Evolutionary conservation across 2,888 invertebrate genomes (phyloP).

Genomic region (Drosophila eohydei): DNA sequence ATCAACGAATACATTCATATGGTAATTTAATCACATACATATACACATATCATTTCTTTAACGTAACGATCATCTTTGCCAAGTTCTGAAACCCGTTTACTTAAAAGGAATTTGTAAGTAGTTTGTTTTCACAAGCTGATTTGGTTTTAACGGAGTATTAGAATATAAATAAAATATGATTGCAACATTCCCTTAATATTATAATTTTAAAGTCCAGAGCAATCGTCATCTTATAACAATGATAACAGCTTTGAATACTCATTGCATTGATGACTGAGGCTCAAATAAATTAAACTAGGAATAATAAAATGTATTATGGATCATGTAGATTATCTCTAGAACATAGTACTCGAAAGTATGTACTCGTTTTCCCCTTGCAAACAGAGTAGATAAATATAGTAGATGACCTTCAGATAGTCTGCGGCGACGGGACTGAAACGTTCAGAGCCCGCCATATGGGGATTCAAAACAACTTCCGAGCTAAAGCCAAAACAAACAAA

Average conservation of each 20-base stretch:
- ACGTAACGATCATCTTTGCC: conserved; percentile 8
- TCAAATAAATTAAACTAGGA: background rate
- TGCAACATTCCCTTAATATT: background rate
- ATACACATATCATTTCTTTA: conserved; percentile 12
- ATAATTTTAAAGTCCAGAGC: background rate
- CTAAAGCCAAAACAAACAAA: conserved; percentile 44
- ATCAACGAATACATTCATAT: conserved; percentile 52
- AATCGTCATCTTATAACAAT: no score
- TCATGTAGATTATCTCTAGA: background rate
- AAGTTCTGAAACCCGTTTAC: conserved; percentile 43
- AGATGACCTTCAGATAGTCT: conserved; percentile 44
- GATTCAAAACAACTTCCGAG: conserved; percentile 35
- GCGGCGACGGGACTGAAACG: conserved; percentile 20
- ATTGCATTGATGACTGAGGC: background rate
- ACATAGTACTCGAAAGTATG: background rate
- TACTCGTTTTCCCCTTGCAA: background rate
- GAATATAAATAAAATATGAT: background rate
- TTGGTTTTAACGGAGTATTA: background rate
- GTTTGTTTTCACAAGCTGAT: conserved; percentile 1
- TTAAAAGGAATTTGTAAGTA: conserved; percentile 8
- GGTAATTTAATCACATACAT: conserved; percentile 49
- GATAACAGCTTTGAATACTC: no score
- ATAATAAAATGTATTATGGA: no score
- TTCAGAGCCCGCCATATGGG: conserved; percentile 15
- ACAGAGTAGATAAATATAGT: background rate